Conservation (phyloP, 2,888 invertebrate genomes). For the Neria commutata region DNA sequence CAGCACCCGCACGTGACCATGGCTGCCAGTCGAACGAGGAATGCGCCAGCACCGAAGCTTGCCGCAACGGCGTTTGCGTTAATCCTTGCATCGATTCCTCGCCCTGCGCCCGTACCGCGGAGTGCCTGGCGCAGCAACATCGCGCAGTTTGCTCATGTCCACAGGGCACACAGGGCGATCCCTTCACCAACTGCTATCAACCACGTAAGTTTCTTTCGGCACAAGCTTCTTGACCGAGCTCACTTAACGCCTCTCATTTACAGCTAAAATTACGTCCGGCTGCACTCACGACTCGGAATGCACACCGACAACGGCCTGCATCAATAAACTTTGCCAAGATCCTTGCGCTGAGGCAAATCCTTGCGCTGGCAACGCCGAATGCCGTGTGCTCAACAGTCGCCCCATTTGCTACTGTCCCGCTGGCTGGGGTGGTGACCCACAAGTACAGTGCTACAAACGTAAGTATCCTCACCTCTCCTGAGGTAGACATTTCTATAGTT, state of each 20-base stretch:
- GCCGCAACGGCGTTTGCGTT: constrained; percentile 75
- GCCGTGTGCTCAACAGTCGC: constrained; percentile 77
- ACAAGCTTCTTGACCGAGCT: neutral
- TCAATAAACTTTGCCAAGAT: constrained; percentile 78
- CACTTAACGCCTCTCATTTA: neutral
- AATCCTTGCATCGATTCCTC: constrained; percentile 72
- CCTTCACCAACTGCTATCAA: constrained; percentile 75
- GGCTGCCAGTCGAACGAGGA: constrained; percentile 76
- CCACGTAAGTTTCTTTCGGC: constrained; percentile 43
- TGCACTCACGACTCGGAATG: constrained; percentile 80
- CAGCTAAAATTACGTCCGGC: constrained; percentile 65
- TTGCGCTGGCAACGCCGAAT: constrained; percentile 82
- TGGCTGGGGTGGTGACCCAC: constrained; percentile 87
- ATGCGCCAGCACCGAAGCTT: constrained; percentile 74
- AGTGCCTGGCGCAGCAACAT: constrained; percentile 78
- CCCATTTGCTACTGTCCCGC: constrained; percentile 84
- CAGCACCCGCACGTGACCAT: constrained; percentile 60
- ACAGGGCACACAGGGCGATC: constrained; percentile 76
- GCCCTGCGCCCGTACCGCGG: constrained; percentile 79
- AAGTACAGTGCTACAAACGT: constrained; percentile 86
- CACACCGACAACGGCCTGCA: constrained; percentile 77
- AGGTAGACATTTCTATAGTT: neutral
- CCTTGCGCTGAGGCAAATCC: constrained; percentile 79
- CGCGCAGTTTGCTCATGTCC: constrained; percentile 80
- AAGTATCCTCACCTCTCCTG: constrained; percentile 58